Conservation (phyloP, 2,888 invertebrate species). For the Orchesellides sinensis region DNA sequence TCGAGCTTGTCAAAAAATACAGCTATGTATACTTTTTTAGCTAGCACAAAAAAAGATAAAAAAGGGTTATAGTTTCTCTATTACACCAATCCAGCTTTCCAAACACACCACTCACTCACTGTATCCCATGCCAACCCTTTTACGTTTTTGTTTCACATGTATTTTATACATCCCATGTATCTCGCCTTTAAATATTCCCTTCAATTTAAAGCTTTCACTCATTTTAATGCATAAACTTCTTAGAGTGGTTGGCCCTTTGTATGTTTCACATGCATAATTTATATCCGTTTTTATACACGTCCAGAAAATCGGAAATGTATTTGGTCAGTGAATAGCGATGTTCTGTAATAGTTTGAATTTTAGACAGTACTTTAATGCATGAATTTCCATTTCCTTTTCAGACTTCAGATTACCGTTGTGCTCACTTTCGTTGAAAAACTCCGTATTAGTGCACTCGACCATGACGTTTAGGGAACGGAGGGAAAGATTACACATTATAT, state of each 20-base stretch:
- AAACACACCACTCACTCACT: no score
- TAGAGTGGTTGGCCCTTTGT: background rate
- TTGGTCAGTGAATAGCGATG: constrained; percentile 17
- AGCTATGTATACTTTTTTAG: no score
- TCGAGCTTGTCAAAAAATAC: no score
- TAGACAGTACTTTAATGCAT: background rate
- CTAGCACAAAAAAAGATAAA: no score
- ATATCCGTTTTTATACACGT: constrained; percentile 34
- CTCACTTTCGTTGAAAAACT: constrained; percentile 27
- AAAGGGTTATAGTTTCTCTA: no score
- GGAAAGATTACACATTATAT: constrained; percentile 9
- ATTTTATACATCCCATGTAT: no score
- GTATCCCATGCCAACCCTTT: no score
- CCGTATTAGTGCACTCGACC: constrained; percentile 53
- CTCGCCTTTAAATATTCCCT: no score
- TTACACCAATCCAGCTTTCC: no score
- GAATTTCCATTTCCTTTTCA: background rate
- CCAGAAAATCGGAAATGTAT: constrained; percentile 2
- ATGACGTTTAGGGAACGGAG: constrained; percentile 5
- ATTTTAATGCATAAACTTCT: background rate
- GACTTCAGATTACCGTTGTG: constrained; percentile 28
- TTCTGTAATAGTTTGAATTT: background rate
- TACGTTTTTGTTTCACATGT: background rate
- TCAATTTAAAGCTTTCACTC: background rate
- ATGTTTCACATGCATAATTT: constrained; percentile 36